Conservation (phyloP, 2,797 vertebrate species). For the Bufotes viridis region DNA sequence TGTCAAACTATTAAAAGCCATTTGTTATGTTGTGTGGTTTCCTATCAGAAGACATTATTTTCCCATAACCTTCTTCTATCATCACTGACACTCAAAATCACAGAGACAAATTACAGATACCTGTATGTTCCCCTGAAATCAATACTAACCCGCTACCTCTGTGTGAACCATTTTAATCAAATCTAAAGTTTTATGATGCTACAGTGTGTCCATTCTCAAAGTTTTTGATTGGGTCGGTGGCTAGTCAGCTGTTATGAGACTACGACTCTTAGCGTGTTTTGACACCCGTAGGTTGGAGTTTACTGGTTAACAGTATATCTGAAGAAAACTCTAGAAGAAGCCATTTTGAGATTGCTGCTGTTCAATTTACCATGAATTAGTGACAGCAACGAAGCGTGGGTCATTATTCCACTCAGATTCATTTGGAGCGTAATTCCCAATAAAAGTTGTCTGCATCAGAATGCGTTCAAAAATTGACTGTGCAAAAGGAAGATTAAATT, state of each 20-base stretch:
- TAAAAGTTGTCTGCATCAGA: neutral
- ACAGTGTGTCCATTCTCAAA: neutral
- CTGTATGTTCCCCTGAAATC: neutral
- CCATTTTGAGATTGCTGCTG: neutral
- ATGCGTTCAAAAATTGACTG: neutral
- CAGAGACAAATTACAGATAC: constrained; percentile 15
- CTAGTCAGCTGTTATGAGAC: neutral
- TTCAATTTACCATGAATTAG: neutral
- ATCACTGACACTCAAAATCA: constrained; percentile 20
- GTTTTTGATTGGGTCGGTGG: neutral
- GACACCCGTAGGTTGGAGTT: neutral
- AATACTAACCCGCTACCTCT: neutral
- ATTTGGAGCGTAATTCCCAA: neutral
- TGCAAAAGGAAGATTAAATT: neutral
- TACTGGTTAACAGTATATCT: neutral
- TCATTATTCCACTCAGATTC: constrained; percentile 12
- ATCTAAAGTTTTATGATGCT: neutral
- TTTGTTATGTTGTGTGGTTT: neutral
- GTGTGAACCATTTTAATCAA: neutral
- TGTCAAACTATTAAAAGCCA: neutral
- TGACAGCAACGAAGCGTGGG: constrained; percentile 7
- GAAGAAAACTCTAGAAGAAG: neutral
- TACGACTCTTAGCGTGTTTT: neutral
- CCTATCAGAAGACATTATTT: constrained; percentile 8
- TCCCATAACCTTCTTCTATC: neutral